Evolutionary conservation across 2,888 invertebrate species (phyloP), one percentile per base, ranked within the genome.

Genomic region (Hipparchia sbordonii): DNA sequence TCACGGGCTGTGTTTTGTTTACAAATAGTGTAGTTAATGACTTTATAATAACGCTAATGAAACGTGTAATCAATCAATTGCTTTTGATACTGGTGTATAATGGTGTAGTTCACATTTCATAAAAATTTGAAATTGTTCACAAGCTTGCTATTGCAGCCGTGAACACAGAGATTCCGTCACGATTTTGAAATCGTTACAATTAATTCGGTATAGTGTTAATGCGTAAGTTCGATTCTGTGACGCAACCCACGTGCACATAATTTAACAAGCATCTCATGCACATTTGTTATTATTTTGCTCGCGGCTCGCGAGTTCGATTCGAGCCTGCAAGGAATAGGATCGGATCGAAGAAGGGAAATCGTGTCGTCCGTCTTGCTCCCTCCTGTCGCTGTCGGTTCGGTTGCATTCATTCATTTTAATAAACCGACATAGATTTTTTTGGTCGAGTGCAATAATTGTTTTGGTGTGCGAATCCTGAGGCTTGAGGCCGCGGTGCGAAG

Each of bases 281-380:
- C 95, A 95, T 95, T 95, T 95, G 95, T 95, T 95, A 94, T 95
- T 95, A 95, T 95, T 95, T 95, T 95, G 95, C 93, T 94, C 93
- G 94, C 92, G 94, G 95, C 92, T 94, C 92, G 92, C 91, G 94
- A 95, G 94, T 95, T 95, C 95, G 95, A 95, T 95, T 94, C 94
- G 84, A 82, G 86, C 85, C 87, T 85, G 88, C 86, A 83, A 85
- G 84, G 23, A 23, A 23, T 23, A 23, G 23, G 85, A 84, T 89
- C 85, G 86, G 84, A 86, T 85, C 85, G 89, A 87, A 87, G 87
- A 85, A 86, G 87, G 85, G 86, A 86, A 87, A 87, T 87, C 87
- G 88, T 85, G 87, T 87, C 84, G 86, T 85, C 85, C 86, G 87
- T 87, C 84, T 87, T 86, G 85, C 84, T 89, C 85, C 84, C 85